Evolutionary conservation across 2,113 vertebrate species (phyloP).

Genomic region (Austrofundulus limnaeus): DNA sequence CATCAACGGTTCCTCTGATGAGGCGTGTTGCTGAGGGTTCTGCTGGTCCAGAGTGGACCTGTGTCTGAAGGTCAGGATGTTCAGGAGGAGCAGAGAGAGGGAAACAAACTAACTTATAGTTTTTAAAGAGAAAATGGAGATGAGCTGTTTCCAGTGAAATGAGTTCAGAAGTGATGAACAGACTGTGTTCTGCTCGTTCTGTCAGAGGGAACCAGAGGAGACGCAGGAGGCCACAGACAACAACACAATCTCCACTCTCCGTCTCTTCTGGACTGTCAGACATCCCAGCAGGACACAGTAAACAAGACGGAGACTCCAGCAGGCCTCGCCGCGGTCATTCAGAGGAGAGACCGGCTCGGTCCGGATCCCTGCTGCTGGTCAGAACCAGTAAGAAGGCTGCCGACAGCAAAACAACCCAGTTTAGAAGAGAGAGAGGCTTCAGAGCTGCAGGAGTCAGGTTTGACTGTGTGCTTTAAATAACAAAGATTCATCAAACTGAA

Average conservation of each 20-base stretch:
- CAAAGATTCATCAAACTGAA: too few relatives aligned
- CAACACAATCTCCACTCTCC: conserved; percentile 35
- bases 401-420: conserved; percentile 13
- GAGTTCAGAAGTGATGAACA: too few relatives aligned
- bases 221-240: conserved; percentile 30
- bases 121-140: too few relatives aligned
- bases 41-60: conserved; percentile 25
- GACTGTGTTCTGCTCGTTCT: not conserved
- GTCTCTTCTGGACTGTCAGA: conserved; percentile 27
- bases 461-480: too few relatives aligned
- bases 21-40: conserved; percentile 1
- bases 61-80: conserved; percentile 42
- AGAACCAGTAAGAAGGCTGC: conserved; percentile 23
- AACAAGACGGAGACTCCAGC: conserved; percentile 26
- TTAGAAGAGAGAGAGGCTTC: not conserved
- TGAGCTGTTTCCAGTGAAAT: too few relatives aligned
- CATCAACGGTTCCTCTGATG: conserved; percentile 32
- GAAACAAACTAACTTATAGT: too few relatives aligned
- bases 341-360: conserved; percentile 15
- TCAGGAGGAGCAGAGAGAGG: not conserved
- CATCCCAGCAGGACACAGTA: conserved; percentile 43
- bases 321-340: conserved; percentile 30
- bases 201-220: conserved; percentile 38
- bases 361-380: conserved; percentile 31
- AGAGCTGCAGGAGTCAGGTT: not conserved